Evolutionary conservation across 2,888 invertebrate genomes (phyloP).

Genomic region (Galeopsomyia nigrocyanea): DNA sequence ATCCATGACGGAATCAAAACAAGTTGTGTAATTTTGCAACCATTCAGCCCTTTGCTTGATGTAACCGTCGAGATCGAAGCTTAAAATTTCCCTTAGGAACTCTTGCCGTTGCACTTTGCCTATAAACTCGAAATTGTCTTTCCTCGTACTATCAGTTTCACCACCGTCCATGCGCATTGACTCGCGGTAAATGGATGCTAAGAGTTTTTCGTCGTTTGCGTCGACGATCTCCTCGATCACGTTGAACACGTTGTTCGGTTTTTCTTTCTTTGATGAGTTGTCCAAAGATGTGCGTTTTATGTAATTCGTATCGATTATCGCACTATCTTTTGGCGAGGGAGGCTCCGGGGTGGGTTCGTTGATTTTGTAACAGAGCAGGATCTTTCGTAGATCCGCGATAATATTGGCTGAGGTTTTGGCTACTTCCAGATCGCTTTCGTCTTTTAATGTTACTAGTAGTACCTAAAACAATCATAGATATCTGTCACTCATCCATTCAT

Average conservation of each 20-base stretch:
- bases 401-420: slow-evolving; percentile 74
- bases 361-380: slow-evolving; percentile 69
- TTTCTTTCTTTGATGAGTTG: no score
- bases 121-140: slow-evolving; percentile 63
- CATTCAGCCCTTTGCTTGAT: slow-evolving; percentile 76
- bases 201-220: slow-evolving; percentile 74
- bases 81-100: slow-evolving; percentile 74
- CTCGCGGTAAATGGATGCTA: slow-evolving; percentile 75
- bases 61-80: slow-evolving; percentile 74
- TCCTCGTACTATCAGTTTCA: slow-evolving; percentile 60
- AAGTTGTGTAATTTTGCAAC: slow-evolving; percentile 77
- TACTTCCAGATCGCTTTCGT: slow-evolving; percentile 81
- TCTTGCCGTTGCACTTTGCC: slow-evolving; percentile 70
- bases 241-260: slow-evolving; percentile 51
- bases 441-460: slow-evolving; percentile 75
- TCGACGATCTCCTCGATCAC: slow-evolving; percentile 78
- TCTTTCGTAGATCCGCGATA: slow-evolving; percentile 71
- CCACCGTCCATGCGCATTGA: slow-evolving; percentile 65
- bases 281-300: slow-evolving; percentile 48
- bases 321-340: slow-evolving; percentile 56
- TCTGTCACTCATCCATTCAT: not conserved
- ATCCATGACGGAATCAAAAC: slow-evolving; percentile 79
- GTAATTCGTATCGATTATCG: slow-evolving; percentile 58
- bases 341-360: slow-evolving; percentile 56
- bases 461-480: slow-evolving; percentile 62